Base-by-base conservation (phyloP, 2,797 vertebrate species). In the Spinibarbus caldwelli region DNA sequence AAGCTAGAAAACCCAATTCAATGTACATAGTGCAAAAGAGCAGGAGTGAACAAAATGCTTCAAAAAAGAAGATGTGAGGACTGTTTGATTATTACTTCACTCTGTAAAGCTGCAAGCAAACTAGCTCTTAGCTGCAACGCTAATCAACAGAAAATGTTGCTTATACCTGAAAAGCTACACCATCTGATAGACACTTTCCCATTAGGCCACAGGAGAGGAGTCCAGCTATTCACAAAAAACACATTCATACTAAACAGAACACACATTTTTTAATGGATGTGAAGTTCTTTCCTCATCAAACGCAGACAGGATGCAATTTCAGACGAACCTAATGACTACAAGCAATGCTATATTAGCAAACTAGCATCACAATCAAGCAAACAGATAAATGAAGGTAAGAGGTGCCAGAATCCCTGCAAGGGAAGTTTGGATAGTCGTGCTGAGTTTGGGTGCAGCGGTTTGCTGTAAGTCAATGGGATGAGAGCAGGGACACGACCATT, bases 401-500 rank as follows among this genome's bases (percentile, higher is more conserved):
- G 21, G 67, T 68, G 78, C 71, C 21, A 72, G 47, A 73, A 85
- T 94, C 91, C 89, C 89, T 88, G 90, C 82, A 57, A 88, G 85
- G 86, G 86, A 86, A 89, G 86, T 91, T 91, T 84, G 89, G 89
- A 87, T 86, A 90, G 89, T 92, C 92, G 64, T 92, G 92, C 92
- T 91, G 92, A 92, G 91, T 88, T 91, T 89, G 87, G 92, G 90
- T 89, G 90, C 91, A 92, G 89, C 91, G 88, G 92, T 92, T 90
- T 93, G 85, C 92, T 92, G 93, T 90, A 94, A 94, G 94, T 94
- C 93, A 93, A 90, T 84, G 90, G 91, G 92, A 91, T 90, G 85
- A 88, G 90, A 90, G 89, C 93, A 91, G 93, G 91, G 92, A 95
- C 92, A 93, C 88, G 73, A 89, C 91, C 91, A 93, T 95, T 95